A percentile compares a stretch with the other conserved stretches of the same genome.
phyloP scores from a whole-genome alignment of 2,113 vertebrate genomes.

The Pteronura brasiliensis region DNA sequence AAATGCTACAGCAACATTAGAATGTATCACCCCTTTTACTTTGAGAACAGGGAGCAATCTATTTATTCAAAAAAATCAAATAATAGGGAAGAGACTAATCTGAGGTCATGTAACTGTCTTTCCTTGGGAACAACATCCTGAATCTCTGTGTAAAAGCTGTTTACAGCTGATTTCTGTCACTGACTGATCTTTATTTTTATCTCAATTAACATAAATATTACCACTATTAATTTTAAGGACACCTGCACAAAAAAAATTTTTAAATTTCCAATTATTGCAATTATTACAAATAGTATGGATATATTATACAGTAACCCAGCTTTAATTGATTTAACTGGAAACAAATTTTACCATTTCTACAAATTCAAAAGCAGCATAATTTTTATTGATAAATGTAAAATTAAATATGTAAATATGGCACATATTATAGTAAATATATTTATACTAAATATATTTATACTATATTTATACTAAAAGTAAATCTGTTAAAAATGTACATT shows the following conservation, averaged over 20 bases:
- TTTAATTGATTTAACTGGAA: background rate
- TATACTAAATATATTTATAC: background rate
- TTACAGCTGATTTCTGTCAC: conserved; percentile 58
- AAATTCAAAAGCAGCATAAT: background rate
- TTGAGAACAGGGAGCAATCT: conserved; percentile 38
- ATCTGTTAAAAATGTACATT: background rate
- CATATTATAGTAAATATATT: background rate
- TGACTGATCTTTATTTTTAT: background rate
- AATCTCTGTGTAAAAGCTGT: conserved; percentile 44
- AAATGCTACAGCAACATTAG: conserved; percentile 52
- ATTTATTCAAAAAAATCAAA: conserved; percentile 69
- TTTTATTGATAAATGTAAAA: background rate
- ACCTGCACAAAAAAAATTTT: background rate
- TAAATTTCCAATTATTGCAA: background rate
- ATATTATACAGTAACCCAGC: background rate
- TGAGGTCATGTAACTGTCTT: conserved; percentile 45
- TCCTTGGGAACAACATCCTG: conserved; percentile 46
- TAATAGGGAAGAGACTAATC: conserved; percentile 64
- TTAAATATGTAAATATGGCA: background rate
- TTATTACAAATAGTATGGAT: background rate
- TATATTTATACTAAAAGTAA: background rate
- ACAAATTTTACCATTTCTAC: background rate
- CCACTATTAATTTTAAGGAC: background rate
- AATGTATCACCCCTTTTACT: conserved; percentile 53
- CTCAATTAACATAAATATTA: conserved; percentile 42